Evolutionary conservation across 2,797 vertebrate genomes (phyloP), one percentile per base, ranked within the genome.

Genomic region (Peromyscus aztecus): DNA sequence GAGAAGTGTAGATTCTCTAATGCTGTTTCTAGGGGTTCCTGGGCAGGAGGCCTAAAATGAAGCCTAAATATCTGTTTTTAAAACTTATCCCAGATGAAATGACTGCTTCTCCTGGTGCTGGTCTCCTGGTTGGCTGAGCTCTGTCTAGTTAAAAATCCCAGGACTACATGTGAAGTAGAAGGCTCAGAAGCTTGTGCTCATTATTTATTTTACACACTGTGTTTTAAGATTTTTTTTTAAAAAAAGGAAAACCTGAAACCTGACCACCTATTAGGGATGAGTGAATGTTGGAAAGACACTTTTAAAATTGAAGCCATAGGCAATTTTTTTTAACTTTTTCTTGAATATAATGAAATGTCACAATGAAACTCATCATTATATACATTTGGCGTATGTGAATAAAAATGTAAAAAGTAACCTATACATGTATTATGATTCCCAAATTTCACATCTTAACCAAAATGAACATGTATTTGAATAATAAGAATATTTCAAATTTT

Each of bases 401-500:
- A 46, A 83, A 77, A 52, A 34, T 81, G 11, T 55, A 67, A 78
- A 52, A 40, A 52, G 16, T 19, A 52, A 52, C 11, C 11, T 57
- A 57, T 69, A 19, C 2, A 59, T 96, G 67, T 63, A 77, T 81
- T 83, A 46, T 46, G 49, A 76, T 91, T 76, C 57, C 57, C 23
- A 94, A 88, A 92, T 93, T 83, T 73, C 90, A 49, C 57, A 63
- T 16, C 19, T 92, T 96, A 88, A 59, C 17, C n/a, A 49, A 90
- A 90, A 93, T 57, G 6, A 93, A 7, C 46, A 82, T 34, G 21
- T 14, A 76, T 78, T 91, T 91, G 73, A 81, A 86, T 83, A 92
- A 69, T 76, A 29, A 83, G 92, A 84, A 69, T 21, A 34, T 11
- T 92, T 13, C 21, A 86, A n/a, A 57, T 77, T 37, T 93, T 76